Percentiles rank a stretch among this genome's conserved stretches.
Conservation (phyloP, 2,888 invertebrate genomes). For the Germaria angustata region DNA sequence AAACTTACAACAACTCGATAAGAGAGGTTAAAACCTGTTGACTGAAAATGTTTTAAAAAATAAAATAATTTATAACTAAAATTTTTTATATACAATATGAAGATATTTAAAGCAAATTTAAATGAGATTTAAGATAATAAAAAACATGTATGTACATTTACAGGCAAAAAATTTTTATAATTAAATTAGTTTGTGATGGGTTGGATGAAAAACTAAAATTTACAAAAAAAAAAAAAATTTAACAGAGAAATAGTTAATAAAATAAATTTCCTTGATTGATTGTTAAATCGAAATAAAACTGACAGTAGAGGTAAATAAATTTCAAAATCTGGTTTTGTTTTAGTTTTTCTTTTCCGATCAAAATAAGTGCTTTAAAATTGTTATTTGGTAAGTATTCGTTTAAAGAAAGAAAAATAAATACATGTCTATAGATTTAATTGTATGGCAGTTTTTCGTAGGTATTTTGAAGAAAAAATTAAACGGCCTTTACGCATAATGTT, state of each 20-base stretch:
- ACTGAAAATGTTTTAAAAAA: slow-evolving; percentile 1
- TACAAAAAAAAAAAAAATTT: background rate
- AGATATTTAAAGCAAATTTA: slow-evolving; percentile 40
- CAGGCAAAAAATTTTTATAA: slow-evolving; percentile 2
- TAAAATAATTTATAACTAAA: slow-evolving; percentile 30
- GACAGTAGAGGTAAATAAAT: slow-evolving; percentile 42
- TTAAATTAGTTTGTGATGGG: slow-evolving; percentile 44
- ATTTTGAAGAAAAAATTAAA: background rate
- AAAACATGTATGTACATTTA: background rate
- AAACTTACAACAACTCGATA: slow-evolving; percentile 50
- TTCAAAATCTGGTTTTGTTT: slow-evolving; percentile 12
- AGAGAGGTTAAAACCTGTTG: slow-evolving; percentile 50
- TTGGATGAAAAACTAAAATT: background rate
- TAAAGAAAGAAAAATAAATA: background rate
- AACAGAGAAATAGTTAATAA: background rate
- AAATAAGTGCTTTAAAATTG: background rate
- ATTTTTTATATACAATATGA: background rate
- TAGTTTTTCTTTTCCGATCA: background rate
- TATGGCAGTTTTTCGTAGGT: background rate
- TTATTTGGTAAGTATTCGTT: background rate
- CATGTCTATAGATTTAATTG: background rate
- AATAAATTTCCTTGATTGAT: slow-evolving; percentile 61
- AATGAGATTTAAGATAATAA: slow-evolving; percentile 55
- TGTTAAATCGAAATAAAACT: slow-evolving; percentile 44
- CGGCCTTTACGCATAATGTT: slow-evolving; percentile 6